These are phyloP conservation scores for Galaxea fascicularis DNA, from an alignment of 92 coral and sea anemone genomes.

Conservation along the genomic window DNA sequence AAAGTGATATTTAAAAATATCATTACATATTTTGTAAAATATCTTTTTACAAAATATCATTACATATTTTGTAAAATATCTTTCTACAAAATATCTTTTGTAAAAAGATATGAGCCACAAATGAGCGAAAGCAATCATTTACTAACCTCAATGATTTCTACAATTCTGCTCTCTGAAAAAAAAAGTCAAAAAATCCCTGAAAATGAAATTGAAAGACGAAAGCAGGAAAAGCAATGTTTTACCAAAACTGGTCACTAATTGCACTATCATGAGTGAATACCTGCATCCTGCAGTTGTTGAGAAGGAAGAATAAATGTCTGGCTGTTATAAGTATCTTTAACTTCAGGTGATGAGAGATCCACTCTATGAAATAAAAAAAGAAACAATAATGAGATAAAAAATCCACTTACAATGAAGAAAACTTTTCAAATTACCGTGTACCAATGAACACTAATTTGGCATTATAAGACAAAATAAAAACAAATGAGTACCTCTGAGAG, in stretches of 20 bases:
- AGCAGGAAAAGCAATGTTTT: too few relatives aligned
- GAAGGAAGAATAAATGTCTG: constrained; percentile 17
- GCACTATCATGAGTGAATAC: background rate
- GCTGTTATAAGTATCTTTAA: constrained; percentile 17
- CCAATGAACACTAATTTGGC: too few relatives aligned
- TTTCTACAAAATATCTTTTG: too few relatives aligned
- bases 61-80: too few relatives aligned
- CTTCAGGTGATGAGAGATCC: constrained; percentile 31
- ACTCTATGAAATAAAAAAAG: constrained; percentile 26
- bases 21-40: too few relatives aligned
- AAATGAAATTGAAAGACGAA: background rate
- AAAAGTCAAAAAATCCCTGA: background rate
- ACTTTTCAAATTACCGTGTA: too few relatives aligned
- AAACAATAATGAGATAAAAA: background rate
- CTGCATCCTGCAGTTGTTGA: constrained; percentile 63
- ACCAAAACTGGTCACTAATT: too few relatives aligned
- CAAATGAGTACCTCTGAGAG: constrained; percentile 53
- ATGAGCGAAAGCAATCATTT: background rate
- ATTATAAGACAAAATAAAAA: background rate
- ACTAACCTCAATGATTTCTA: constrained; percentile 34
- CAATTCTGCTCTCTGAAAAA: constrained; percentile 49
- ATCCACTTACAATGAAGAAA: background rate
- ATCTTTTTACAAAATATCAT: too few relatives aligned
- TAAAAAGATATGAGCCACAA: too few relatives aligned
- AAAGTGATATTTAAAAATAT: too few relatives aligned